A percentile compares a stretch with the other conserved stretches of the same genome.
Conservation (phyloP, 2,113 vertebrate species). For the Cavia aperea region DNA sequence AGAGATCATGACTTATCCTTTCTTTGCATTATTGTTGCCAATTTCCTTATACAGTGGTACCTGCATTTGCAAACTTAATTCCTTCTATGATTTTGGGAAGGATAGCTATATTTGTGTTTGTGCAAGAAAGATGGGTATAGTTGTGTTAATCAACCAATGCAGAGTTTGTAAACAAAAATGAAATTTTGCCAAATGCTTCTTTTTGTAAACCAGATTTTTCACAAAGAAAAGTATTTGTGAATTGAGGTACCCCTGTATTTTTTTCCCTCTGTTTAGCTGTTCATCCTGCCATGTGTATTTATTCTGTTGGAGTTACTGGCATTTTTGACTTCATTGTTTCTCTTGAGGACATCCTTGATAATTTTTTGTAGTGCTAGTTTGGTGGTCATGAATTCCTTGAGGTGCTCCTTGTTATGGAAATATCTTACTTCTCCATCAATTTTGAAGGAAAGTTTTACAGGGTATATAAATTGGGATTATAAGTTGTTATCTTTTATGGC, state of each 20-base stretch:
- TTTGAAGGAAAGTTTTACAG: background rate
- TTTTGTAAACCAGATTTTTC: background rate
- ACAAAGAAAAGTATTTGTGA: background rate
- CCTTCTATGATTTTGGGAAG: background rate
- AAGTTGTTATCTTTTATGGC: background rate
- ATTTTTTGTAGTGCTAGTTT: background rate
- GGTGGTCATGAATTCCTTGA: background rate
- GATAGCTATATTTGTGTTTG: background rate
- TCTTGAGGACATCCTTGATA: background rate
- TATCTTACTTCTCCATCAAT: background rate
- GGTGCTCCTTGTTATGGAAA: background rate
- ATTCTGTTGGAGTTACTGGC: background rate
- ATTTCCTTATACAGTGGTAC: background rate
- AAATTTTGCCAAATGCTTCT: background rate
- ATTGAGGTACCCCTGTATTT: background rate
- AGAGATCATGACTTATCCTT: background rate
- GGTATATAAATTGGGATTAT: background rate
- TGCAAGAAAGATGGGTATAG: background rate
- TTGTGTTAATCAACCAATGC: background rate
- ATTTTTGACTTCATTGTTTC: background rate
- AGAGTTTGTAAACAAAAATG: background rate
- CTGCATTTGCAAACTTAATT: background rate
- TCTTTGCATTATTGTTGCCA: background rate
- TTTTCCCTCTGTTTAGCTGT: background rate
- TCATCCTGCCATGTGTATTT: background rate